These are phyloP conservation scores for Aspidapion aeneum DNA, from an alignment of 2,888 invertebrate species.

Conservation along the genomic window DNA sequence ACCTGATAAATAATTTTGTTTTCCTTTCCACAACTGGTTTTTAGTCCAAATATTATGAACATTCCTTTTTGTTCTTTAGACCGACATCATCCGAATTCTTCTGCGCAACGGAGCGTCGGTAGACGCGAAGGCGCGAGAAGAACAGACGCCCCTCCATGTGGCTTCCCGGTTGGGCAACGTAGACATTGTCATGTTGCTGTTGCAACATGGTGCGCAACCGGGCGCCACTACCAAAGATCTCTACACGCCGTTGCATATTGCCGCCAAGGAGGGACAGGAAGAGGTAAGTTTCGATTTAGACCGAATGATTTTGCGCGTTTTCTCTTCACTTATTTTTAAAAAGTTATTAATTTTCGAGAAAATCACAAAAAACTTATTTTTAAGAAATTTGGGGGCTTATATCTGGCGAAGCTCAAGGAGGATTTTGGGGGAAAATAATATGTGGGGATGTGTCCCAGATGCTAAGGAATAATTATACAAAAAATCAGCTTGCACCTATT, in stretches of 20 bases:
- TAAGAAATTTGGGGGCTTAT: too few relatives aligned
- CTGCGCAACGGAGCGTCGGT: constrained; percentile 85
- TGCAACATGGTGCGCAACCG: constrained; percentile 91
- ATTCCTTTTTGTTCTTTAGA: too few relatives aligned
- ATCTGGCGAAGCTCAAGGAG: too few relatives aligned
- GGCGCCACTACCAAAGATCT: constrained; percentile 90
- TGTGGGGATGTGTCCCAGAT: too few relatives aligned
- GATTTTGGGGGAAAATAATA: too few relatives aligned
- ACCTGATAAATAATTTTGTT: too few relatives aligned
- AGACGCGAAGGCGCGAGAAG: constrained; percentile 72
- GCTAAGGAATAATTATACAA: too few relatives aligned
- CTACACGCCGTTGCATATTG: constrained; percentile 95
- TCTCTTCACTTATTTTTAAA: not conserved
- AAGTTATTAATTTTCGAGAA: not conserved
- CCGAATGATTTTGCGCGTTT: too few relatives aligned
- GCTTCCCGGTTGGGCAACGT: constrained; percentile 93
- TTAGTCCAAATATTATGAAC: too few relatives aligned
- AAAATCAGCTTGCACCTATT: too few relatives aligned
- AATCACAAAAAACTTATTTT: too few relatives aligned
- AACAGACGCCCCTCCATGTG: constrained; percentile 96
- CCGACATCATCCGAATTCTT: constrained; percentile 93
- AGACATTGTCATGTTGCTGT: constrained; percentile 88
- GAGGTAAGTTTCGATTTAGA: constrained; percentile 50
- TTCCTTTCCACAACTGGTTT: too few relatives aligned
- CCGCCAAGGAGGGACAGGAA: constrained; percentile 95